These are phyloP conservation scores for Wiebesia pumilae DNA, from an alignment of 1,140 invertebrate genomes.

Conservation along the genomic window DNA sequence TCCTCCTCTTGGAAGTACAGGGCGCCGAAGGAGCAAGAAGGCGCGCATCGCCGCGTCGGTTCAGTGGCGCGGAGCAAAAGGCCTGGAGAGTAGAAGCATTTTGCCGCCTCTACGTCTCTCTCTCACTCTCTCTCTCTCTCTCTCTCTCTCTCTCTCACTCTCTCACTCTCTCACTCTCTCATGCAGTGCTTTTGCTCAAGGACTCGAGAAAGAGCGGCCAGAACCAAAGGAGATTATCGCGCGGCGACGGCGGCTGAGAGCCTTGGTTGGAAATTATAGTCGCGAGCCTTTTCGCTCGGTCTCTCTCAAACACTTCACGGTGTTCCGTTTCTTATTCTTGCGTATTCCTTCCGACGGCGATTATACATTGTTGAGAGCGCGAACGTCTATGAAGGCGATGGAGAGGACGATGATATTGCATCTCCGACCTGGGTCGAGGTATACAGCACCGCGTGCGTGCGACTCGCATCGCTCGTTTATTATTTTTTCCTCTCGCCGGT, in stretches of 20 bases:
- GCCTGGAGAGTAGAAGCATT: neutral
- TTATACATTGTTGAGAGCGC: constrained; percentile 35
- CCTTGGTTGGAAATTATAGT: constrained; percentile 40
- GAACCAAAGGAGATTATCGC: constrained; percentile 43
- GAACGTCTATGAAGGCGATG: neutral
- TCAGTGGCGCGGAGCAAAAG: constrained; percentile 55
- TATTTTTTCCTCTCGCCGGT: neutral
- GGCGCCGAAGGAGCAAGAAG: neutral
- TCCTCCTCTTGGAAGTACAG: neutral
- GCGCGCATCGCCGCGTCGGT: constrained; percentile 45
- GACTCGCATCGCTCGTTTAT: neutral
- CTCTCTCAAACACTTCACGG: constrained; percentile 11
- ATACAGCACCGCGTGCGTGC: neutral
- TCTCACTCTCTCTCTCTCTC: neutral
- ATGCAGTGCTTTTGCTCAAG: neutral
- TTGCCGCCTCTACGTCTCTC: neutral
- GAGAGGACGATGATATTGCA: constrained; percentile 30
- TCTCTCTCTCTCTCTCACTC: neutral
- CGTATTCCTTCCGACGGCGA: constrained; percentile 21
- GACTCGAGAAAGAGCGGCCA: constrained; percentile 16
- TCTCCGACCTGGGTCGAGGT: neutral
- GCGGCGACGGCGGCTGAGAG: neutral
- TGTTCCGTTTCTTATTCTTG: constrained; percentile 45
- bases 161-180: neutral
- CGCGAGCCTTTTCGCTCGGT: constrained; percentile 27